Evolutionary conservation across 2,888 invertebrate species (phyloP).

Genomic region (Eupithecia vulgata): DNA sequence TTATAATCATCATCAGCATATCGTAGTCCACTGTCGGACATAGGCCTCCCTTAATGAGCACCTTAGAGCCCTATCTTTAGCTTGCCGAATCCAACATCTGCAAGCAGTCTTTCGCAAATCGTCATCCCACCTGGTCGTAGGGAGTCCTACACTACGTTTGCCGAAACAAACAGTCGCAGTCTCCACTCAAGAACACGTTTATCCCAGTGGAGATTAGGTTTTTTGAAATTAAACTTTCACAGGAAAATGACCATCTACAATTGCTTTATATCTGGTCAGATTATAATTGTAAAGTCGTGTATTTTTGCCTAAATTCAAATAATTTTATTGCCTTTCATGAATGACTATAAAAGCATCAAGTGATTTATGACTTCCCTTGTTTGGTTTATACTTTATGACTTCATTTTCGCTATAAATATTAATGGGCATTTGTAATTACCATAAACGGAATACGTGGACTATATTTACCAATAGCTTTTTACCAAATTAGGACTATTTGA

Average conservation of each 20-base stretch:
- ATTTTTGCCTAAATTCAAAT: slow-evolving; percentile 20
- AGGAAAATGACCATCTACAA: not conserved
- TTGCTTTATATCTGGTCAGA: not conserved
- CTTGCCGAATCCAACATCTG: too few relatives aligned
- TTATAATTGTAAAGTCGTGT: not conserved
- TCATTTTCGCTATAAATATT: slow-evolving; percentile 32
- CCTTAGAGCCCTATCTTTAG: too few relatives aligned
- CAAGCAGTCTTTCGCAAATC: too few relatives aligned
- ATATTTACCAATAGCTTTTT: slow-evolving; percentile 3
- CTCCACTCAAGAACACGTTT: too few relatives aligned
- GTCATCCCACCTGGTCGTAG: too few relatives aligned
- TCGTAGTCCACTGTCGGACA: too few relatives aligned
- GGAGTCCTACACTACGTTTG: too few relatives aligned
- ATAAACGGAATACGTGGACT: slow-evolving; percentile 12
- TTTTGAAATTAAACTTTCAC: too few relatives aligned
- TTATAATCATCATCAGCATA: too few relatives aligned
- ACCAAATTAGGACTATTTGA: slow-evolving; percentile 4
- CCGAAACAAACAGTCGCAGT: too few relatives aligned
- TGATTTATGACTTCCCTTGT: slow-evolving; percentile 34
- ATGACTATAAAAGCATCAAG: slow-evolving; percentile 28
- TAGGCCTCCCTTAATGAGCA: too few relatives aligned
- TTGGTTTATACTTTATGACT: slow-evolving; percentile 30
- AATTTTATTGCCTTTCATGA: slow-evolving; percentile 29
- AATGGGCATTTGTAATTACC: slow-evolving; percentile 18
- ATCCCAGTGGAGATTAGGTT: too few relatives aligned